These are phyloP conservation scores for Leucozona laternaria DNA, from an alignment of 2,888 invertebrate genomes.

Conservation along the genomic window DNA sequence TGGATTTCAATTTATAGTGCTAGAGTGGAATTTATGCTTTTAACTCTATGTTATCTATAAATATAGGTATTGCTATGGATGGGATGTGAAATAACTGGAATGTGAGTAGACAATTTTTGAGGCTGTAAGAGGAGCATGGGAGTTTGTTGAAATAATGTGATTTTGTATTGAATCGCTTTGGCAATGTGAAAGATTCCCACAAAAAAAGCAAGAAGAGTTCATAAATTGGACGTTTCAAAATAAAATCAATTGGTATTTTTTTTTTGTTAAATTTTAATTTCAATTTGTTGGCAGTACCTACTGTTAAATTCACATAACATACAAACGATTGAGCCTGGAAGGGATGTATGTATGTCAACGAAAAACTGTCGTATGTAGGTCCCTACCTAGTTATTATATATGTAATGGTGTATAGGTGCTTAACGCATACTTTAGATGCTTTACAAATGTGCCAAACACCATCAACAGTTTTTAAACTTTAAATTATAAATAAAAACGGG, in stretches of 20 bases:
- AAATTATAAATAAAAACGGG: too few species aligned
- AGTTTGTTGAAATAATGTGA: neutral
- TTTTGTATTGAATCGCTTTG: neutral
- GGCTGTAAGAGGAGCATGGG: neutral
- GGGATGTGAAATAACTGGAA: neutral
- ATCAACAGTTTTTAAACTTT: too few species aligned
- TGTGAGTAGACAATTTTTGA: constrained; percentile 11
- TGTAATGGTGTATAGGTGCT: too few species aligned
- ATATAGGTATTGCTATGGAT: neutral
- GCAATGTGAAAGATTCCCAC: neutral
- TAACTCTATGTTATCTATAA: constrained; percentile 11
- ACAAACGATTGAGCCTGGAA: neutral
- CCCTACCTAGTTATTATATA: too few species aligned
- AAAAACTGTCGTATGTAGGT: too few species aligned
- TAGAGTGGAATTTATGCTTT: constrained; percentile 43
- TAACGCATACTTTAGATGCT: too few species aligned
- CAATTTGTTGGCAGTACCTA: neutral
- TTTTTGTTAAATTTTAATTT: neutral
- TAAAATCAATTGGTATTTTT: neutral
- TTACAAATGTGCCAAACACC: too few species aligned
- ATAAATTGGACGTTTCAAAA: neutral
- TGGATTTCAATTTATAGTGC: constrained; percentile 65
- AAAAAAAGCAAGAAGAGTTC: neutral
- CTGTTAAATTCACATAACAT: neutral
- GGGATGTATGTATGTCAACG: too few species aligned